phyloP scores from a whole-genome alignment of 2,113 vertebrate genomes.

The Arothron firmamentum region DNA sequence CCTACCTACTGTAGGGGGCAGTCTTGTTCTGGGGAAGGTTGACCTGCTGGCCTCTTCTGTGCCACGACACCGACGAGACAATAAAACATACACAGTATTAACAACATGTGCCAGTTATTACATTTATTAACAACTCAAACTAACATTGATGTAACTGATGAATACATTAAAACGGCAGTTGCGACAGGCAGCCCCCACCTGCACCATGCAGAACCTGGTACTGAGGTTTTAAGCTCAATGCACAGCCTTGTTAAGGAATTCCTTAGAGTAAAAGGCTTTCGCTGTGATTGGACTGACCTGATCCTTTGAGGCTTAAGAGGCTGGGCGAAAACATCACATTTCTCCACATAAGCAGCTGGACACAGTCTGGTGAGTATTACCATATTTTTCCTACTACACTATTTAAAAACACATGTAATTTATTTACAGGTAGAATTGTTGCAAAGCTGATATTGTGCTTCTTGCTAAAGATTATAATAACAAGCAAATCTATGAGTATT shows the following conservation, averaged over 20 bases:
- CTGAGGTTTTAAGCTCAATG: slow-evolving; percentile 32
- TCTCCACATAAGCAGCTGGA: slow-evolving; percentile 21
- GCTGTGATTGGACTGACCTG: slow-evolving; percentile 40
- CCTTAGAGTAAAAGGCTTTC: slow-evolving; percentile 40
- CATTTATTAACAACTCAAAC: neutral
- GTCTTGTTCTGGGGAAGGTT: neutral
- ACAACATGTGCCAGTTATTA: neutral
- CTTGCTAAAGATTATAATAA: no score
- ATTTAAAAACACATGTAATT: neutral
- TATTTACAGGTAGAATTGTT: no score
- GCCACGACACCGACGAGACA: neutral
- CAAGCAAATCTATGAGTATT: neutral
- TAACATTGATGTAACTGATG: neutral
- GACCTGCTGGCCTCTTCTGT: neutral
- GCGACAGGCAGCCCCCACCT: neutral
- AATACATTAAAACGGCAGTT: neutral
- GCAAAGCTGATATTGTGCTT: no score
- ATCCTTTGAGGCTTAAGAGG: slow-evolving; percentile 43
- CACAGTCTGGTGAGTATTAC: slow-evolving; percentile 43
- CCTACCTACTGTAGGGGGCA: slow-evolving; percentile 38
- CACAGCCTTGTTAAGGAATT: slow-evolving; percentile 42
- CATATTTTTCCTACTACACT: neutral
- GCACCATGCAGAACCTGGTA: slow-evolving; percentile 39
- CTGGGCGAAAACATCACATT: slow-evolving; percentile 42
- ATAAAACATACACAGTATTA: neutral